A percentile compares a stretch with the other conserved stretches of the same genome.
Conservation (phyloP, 2,113 vertebrate species). For the Charina bottae region DNA sequence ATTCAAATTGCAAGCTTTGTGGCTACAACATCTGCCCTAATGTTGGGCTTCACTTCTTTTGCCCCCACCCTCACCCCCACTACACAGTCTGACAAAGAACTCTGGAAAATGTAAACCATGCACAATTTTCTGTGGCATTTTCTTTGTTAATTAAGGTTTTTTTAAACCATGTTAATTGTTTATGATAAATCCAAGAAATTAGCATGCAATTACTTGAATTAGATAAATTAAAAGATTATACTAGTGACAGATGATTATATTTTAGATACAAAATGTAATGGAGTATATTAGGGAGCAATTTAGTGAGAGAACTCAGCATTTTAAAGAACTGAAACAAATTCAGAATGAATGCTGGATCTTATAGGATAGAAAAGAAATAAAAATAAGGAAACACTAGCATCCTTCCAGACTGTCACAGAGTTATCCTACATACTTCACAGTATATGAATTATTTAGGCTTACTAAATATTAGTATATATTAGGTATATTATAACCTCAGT, state of each 20-base stretch:
- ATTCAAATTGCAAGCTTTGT: neutral
- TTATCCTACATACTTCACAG: neutral
- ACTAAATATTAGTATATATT: too few relatives aligned
- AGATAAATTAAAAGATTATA: neutral
- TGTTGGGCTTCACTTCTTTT: neutral
- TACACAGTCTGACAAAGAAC: neutral
- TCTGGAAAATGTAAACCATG: neutral
- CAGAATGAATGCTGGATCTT: too few relatives aligned
- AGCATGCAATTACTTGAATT: neutral
- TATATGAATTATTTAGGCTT: too few relatives aligned
- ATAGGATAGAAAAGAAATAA: neutral
- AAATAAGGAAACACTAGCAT: neutral
- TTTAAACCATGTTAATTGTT: neutral
- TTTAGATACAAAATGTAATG: neutral
- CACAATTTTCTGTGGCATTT: neutral
- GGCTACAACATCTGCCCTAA: neutral
- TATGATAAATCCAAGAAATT: neutral
- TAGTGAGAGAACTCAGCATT: neutral
- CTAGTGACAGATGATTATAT: neutral
- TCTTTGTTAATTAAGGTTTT: neutral
- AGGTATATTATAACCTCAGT: neutral
- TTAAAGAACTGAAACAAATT: too few relatives aligned
- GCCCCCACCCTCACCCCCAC: neutral
- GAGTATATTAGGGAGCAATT: neutral
- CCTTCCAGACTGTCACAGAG: neutral